Percentiles rank a stretch among this genome's conserved stretches.
phyloP scores from a whole-genome alignment of 2,797 vertebrate genomes.

The Tenualosa ilisha region DNA sequence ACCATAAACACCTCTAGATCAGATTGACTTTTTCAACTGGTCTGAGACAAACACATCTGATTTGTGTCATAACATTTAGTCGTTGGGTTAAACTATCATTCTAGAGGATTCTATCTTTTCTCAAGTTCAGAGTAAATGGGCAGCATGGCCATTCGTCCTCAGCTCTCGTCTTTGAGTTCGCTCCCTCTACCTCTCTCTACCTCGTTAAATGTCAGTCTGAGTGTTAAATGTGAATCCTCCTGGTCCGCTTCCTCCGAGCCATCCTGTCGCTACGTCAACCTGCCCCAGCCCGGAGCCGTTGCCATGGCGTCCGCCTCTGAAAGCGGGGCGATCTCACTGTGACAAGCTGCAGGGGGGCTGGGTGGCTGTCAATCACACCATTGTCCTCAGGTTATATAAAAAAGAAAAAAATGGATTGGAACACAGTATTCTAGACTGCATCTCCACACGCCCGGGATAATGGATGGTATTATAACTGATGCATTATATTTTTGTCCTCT shows the following conservation, averaged over 20 bases:
- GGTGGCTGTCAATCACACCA: background rate
- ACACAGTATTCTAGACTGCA: background rate
- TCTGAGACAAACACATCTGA: background rate
- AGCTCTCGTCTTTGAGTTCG: background rate
- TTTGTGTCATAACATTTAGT: background rate
- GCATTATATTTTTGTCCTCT: background rate
- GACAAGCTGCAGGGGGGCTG: background rate
- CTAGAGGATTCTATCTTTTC: background rate
- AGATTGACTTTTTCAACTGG: background rate
- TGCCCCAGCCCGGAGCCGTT: conserved; percentile 8
- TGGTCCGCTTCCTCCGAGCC: background rate
- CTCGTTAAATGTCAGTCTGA: background rate
- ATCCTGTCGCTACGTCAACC: background rate
- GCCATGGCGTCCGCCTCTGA: background rate
- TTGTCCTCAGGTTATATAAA: conserved; percentile 17
- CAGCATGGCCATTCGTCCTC: background rate
- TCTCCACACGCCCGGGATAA: background rate
- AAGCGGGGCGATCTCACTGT: background rate
- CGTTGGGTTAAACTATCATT: background rate
- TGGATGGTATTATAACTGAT: background rate
- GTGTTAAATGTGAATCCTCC: conserved; percentile 6
- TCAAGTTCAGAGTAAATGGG: background rate
- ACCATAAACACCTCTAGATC: background rate
- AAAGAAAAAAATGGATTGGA: background rate
- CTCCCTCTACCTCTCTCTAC: background rate